Base-by-base conservation (phyloP, 2,113 vertebrate species). In the Festucalex cinctus region DNA sequence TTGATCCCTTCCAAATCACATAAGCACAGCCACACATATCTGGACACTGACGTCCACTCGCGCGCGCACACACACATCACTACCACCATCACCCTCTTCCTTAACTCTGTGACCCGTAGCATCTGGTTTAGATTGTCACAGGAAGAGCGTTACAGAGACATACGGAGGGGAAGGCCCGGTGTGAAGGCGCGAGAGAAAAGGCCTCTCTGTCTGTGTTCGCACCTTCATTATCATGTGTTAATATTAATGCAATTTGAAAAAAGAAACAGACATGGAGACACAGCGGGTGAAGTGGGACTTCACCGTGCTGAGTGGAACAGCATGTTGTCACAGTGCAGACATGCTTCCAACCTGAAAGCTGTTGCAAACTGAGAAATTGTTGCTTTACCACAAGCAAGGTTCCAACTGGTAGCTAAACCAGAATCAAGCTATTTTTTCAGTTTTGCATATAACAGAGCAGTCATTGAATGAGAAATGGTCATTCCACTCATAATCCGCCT, bases 161-260 rank as follows among this genome's bases (percentile, higher is more conserved):
- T 68, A 73, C 69, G 78, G 74, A 89, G 92, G 74, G 54, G 71
- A 77, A 60, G 63, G 71, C 70, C 72, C 77, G 76, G 74, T 68
- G 83, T 66, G 78, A 77, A 78, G 54, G 70, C 59, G 76, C 35
- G 65, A 62, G 69, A 75, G 73, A 85, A 73, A 91, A 81, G 85
- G 70, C 63, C 78, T 76, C 83, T 86, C 79, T 87, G 82, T 90
- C 88, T 91, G 88, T 74, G 85, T 93, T 87, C 85, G 85, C 73
- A 69, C 88, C 94, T 93, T 93, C 91, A 93, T 94, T 94, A 91
- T 83, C 91, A 92, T 95, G 92, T 93, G 89, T 90, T 91, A 91
- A 89, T 89, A 87, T 91, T 92, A 91, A 86, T 91, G 86, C 74
- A 92, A 92, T 90, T 91, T 92, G 82, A 90, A 83, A 88, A n/a